Evolutionary conservation across 2,113 vertebrate species (phyloP).

Genomic region (Rhynchomys soricoides): DNA sequence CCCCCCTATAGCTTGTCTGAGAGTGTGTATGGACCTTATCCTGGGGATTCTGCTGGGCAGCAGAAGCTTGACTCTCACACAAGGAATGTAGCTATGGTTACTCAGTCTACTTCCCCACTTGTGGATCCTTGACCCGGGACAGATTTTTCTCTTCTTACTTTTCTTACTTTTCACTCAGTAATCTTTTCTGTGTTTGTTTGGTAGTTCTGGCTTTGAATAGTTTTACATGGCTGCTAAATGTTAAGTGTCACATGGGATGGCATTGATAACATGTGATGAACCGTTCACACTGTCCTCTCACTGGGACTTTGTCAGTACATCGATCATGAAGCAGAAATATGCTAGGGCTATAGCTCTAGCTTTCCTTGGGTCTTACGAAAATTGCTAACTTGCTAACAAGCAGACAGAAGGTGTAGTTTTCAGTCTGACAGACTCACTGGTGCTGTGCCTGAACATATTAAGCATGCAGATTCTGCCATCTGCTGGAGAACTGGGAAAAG

Average conservation of each 20-base stretch:
- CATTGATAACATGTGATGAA: accelerated
- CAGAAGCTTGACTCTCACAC: background rate
- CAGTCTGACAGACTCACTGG: background rate
- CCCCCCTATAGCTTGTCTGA: background rate
- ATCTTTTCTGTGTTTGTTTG: background rate
- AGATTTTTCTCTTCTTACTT: background rate
- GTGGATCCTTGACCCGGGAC: background rate
- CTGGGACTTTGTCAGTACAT: background rate
- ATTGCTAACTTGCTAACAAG: background rate
- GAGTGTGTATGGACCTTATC: no score
- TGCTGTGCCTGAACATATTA: background rate
- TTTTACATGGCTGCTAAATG: background rate
- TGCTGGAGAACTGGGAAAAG: background rate
- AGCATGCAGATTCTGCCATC: background rate
- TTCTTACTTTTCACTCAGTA: background rate
- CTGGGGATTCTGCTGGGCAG: background rate
- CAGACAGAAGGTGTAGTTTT: background rate
- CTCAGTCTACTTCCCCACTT: background rate
- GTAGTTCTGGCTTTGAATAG: background rate
- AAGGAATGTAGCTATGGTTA: background rate
- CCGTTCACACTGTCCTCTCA: background rate
- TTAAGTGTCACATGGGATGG: background rate
- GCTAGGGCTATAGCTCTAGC: background rate
- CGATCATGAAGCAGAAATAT: background rate
- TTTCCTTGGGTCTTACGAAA: background rate